Base-by-base conservation (phyloP, 1,140 invertebrate species). In the Drosophila bipectinata region DNA sequence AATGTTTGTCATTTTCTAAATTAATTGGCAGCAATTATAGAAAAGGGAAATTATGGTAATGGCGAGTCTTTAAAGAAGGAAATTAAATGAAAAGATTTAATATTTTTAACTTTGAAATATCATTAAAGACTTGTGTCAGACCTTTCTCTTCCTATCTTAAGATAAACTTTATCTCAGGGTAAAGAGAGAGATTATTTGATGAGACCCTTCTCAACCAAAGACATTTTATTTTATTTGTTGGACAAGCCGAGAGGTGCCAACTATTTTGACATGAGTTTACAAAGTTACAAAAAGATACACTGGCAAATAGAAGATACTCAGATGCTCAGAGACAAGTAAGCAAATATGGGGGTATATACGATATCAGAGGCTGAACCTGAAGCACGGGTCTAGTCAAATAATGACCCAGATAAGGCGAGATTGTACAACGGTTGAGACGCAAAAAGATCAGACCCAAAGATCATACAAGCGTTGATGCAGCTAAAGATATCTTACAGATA, bases 351-450 rank as follows among this genome's bases (percentile, higher is more conserved):
- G 18, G 18, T 18, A 18, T 59, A 59, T 30, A 45, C 15, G 32
- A 73, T 64, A 58, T 52, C 41, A 69, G 51, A 66, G 18, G 60
- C 72, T 52, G 58, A 51, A 51, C 60, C 72, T 18, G n/a, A 64
- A 41, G 60, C 59, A 28, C 63, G 48, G 32, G 72, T 30, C 69
- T 69, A 64, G 45, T 64, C 72, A 74, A 74, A 74, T 74, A 74
- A 74, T 74, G 72, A 74, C 71, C 72, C 71, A 85, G 82, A 85
- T 85, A 85, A 87, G 74, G 58, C 54, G 14, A 48, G 74, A 87
- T 85, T 85, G 72, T 67, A 73, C 72, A 72, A 63, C 59, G 53
- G 1, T 0, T 77, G 68, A 73, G 44, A 45, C 14, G 55, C 44
- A 58, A 26, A 55, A 62, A 61, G 34, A 18, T 18, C 18, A 18